These are phyloP conservation scores for Drosophila sucinea DNA, from an alignment of 1,140 invertebrate genomes.

Conservation along the genomic window DNA sequence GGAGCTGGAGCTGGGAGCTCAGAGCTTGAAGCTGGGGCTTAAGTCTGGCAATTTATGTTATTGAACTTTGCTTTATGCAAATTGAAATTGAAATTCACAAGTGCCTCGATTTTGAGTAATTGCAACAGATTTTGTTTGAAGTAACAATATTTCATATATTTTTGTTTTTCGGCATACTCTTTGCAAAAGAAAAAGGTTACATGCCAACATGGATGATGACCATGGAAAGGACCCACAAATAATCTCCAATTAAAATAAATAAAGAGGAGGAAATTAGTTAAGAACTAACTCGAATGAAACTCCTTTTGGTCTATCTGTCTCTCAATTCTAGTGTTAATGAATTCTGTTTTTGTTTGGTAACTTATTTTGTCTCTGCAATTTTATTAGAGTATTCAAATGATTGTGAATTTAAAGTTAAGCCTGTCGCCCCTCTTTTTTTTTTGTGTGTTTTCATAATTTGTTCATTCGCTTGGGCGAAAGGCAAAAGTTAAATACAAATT, in stretches of 20 bases:
- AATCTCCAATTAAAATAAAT: no score
- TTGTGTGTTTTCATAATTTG: constrained; percentile 34
- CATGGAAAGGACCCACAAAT: no score
- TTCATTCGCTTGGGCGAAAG: constrained; percentile 35
- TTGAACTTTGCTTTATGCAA: constrained; percentile 72
- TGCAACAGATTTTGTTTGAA: constrained; percentile 39
- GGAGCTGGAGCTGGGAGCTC: constrained; percentile 17
- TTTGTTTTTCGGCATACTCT: not conserved
- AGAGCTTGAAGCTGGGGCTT: constrained; percentile 24
- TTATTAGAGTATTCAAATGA: not conserved
- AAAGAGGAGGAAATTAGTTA: no score
- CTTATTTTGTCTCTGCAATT: not conserved
- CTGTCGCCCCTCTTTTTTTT: constrained; percentile 36
- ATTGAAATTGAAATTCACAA: constrained; percentile 50
- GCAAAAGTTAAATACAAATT: constrained; percentile 39
- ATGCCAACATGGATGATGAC: no score
- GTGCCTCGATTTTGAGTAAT: constrained; percentile 39
- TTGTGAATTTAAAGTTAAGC: not conserved
- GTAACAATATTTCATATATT: constrained; percentile 1
- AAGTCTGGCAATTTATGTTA: constrained; percentile 59
- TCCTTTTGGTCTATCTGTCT: no score
- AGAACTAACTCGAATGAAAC: no score
- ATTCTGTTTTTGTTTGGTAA: not conserved
- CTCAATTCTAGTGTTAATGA: no score
- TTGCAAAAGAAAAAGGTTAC: not conserved